A percentile compares a stretch with the other conserved stretches of the same genome.
phyloP scores from a whole-genome alignment of 1,140 invertebrate genomes.

The Drosophila guanche region DNA sequence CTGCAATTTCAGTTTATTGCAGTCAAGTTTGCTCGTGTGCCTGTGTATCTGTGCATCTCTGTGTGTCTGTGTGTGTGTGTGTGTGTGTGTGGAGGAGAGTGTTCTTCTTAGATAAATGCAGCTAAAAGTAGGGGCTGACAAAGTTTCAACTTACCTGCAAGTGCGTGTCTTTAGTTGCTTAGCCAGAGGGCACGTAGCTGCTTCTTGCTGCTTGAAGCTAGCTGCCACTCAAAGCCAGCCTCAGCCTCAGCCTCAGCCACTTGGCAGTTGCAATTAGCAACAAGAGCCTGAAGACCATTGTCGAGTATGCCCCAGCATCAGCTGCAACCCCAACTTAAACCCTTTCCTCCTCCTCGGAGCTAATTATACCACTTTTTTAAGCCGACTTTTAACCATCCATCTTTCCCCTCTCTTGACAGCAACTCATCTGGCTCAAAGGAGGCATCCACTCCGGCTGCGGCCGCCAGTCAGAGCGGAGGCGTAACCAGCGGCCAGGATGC shows the following conservation, averaged over 20 bases:
- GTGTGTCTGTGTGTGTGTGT: conserved; percentile 5
- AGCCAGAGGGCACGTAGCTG: conserved; percentile 33
- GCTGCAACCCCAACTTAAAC: no score
- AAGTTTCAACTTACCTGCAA: conserved; percentile 50
- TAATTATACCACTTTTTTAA: conserved; percentile 50
- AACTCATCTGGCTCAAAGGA: conserved; percentile 83
- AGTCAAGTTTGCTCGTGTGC: conserved; percentile 21
- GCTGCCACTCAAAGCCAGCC: conserved; percentile 40
- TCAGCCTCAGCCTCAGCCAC: conserved; percentile 12
- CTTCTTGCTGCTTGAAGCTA: conserved; percentile 17
- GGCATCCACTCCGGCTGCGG: conserved; percentile 72
- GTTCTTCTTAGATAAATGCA: conserved; percentile 54
- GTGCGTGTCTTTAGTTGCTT: conserved; percentile 43
- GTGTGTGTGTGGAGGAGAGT: conserved; percentile 1
- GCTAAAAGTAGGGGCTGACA: conserved; percentile 36
- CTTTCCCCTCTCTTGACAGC: conserved; percentile 47
- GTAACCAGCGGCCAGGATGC: conserved; percentile 56
- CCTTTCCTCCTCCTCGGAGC: conserved; percentile 4
- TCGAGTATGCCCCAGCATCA: conserved; percentile 27
- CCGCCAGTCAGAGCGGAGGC: conserved; percentile 63
- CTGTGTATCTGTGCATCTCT: not conserved
- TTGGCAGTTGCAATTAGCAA: conserved; percentile 63
- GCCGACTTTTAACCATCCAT: conserved; percentile 19
- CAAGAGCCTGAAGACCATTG: conserved; percentile 39
- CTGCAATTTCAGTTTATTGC: conserved; percentile 64